Conservation (phyloP, 2,797 vertebrate genomes). For the Rhincodon typus region DNA sequence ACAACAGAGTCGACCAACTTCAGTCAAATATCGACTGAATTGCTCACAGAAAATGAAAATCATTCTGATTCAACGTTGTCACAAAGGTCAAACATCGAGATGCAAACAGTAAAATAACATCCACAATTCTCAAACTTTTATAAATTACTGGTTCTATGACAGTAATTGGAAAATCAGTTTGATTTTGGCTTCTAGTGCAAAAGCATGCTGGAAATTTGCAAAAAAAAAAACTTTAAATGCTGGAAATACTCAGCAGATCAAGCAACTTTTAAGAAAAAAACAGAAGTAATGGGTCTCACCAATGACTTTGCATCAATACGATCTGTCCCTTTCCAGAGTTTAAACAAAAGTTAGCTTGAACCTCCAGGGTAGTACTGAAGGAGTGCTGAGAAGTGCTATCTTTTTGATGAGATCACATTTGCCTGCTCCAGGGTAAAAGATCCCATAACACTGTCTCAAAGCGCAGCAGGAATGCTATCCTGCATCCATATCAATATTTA, state of each 20-base stretch:
- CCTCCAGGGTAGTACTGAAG: neutral
- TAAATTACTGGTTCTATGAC: neutral
- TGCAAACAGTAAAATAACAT: neutral
- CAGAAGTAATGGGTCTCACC: neutral
- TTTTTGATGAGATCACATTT: neutral
- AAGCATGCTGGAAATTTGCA: neutral
- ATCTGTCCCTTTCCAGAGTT: neutral
- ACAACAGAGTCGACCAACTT: neutral
- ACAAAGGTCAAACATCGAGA: neutral
- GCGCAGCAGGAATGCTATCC: neutral
- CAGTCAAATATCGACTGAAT: neutral
- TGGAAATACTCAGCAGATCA: neutral
- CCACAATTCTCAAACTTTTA: conserved; percentile 1
- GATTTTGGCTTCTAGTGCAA: neutral
- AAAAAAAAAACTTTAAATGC: neutral
- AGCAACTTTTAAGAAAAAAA: neutral
- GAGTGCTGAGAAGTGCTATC: neutral
- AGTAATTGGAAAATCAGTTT: neutral
- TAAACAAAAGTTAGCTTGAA: neutral
- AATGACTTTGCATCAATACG: neutral
- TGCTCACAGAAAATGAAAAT: neutral
- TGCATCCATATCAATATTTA: neutral
- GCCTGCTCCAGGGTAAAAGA: neutral
- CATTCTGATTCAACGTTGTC: conserved; percentile 1
- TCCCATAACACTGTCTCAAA: neutral